Conservation (phyloP, 2,888 invertebrate species). For the Hirtodrosophila alboralis region DNA sequence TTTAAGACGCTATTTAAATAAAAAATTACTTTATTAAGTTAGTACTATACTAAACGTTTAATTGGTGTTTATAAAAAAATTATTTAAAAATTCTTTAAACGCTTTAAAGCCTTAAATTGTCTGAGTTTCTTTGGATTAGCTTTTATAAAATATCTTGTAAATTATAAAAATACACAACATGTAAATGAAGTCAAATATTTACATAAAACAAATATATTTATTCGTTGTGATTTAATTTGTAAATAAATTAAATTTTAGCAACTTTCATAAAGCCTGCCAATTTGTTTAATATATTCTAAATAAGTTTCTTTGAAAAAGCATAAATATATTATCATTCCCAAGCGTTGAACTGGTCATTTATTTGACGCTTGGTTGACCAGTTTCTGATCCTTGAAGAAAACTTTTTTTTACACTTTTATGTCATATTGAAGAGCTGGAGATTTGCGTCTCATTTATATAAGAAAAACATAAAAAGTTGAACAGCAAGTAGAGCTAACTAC, state of each 20-base stretch:
- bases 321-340: constrained; percentile 26
- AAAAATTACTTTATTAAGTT: too few species aligned
- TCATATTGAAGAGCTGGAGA: constrained; percentile 38
- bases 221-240: not conserved
- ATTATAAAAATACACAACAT: constrained; percentile 12
- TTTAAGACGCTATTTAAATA: too few species aligned
- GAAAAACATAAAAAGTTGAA: constrained; percentile 3
- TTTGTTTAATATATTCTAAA: constrained; percentile 12
- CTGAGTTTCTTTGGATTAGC: too few species aligned
- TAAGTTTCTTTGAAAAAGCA: constrained; percentile 7
- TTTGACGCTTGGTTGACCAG: constrained; percentile 10
- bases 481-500: constrained; percentile 27
- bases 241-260: constrained; percentile 9
- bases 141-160: not conserved
- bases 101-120: too few species aligned
- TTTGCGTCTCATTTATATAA: constrained; percentile 11
- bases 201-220: too few species aligned
- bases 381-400: constrained; percentile 3
- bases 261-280: not conserved
- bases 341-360: constrained; percentile 8
- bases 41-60: too few species aligned
- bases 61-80: too few species aligned
- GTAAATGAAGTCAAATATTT: constrained; percentile 4
- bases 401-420: constrained; percentile 31
- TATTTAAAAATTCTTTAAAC: too few species aligned